Percentiles rank a stretch among this genome's conserved stretches.
These are phyloP conservation scores for Eupithecia centaureata DNA, from an alignment of 2,888 invertebrate genomes.

Conservation along the genomic window DNA sequence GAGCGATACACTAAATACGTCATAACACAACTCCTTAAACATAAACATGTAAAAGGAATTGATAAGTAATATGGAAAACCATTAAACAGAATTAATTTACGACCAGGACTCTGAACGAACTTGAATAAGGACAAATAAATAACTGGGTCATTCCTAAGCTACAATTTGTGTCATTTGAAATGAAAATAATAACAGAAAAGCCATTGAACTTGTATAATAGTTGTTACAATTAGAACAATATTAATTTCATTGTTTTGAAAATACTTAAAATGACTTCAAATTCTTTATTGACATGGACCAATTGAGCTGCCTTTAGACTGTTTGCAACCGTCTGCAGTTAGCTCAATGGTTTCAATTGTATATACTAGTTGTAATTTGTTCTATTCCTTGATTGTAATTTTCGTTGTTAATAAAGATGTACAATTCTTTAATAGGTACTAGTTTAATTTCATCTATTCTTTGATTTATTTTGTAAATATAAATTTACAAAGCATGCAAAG, in stretches of 20 bases:
- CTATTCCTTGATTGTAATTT: too few species aligned
- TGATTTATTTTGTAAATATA: too few species aligned
- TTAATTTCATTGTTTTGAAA: not conserved
- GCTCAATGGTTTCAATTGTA: too few species aligned
- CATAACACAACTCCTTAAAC: not conserved
- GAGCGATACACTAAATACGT: not conserved
- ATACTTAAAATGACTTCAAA: not conserved
- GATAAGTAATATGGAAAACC: constrained; percentile 5
- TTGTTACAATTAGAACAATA: not conserved
- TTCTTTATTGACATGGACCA: too few species aligned
- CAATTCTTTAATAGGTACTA: too few species aligned
- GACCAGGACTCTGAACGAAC: not conserved
- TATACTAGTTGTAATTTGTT: too few species aligned
- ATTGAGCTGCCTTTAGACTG: too few species aligned
- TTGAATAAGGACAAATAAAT: constrained; percentile 3
- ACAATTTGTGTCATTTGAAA: not conserved
- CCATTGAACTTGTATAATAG: not conserved
- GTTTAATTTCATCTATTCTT: too few species aligned
- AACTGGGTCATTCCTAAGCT: not conserved
- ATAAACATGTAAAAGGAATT: not conserved
- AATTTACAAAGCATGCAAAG: too few species aligned
- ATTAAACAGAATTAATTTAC: constrained; percentile 7
- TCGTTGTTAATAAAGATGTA: too few species aligned
- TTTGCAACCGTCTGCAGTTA: too few species aligned
- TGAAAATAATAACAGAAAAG: not conserved